Evolutionary conservation across 2,113 vertebrate species (phyloP), one percentile per base, ranked within the genome.

Genomic region (Megaleporinus macrocephalus): DNA sequence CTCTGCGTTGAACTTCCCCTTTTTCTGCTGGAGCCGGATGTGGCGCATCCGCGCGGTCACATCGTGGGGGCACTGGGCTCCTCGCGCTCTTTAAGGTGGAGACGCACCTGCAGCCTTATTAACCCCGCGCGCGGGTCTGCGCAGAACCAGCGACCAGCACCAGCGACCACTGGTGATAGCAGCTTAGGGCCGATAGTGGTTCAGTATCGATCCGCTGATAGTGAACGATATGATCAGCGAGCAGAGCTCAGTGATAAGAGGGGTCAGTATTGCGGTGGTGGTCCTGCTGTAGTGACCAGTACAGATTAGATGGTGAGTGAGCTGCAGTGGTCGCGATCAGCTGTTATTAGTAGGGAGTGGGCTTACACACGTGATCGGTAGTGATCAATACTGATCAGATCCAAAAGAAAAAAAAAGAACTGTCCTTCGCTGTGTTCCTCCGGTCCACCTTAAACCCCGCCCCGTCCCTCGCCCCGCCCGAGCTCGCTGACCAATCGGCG

Each of bases 21-120:
- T 91, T 85, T 89, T 89, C 94, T 93, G 90, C 93, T 92, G 91
- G 89, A 93, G 93, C 94, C 91, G 86, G 91, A 92, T 92, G 87
- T 88, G 78, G 77, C 69, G 90, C 91, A 93, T 93, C 93, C 78
- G 84, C 88, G 88, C 83, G 83, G 84, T 22, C 59, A 61, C 20
- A 59, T 2, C 20, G n/a, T 24, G 6, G 44, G 81, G 68, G 70
- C 44, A 27, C 24, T 4, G 70, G 18, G 70, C 44, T 44, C 14
- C 70, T 73, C 70, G 70, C 44, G 70, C 70, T 73, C 4, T 57
- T 80, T 72, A 80, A 78, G 76, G 76, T 20, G 53, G 53, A 57
- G 18, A 20, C 47, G 76, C 75, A 20, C 61, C 0, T 20, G 16
- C 49, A 51, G 49, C 14, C 16, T 65, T 65, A 65, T 65, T 65